A percentile compares a stretch with the other conserved stretches of the same genome.
phyloP scores from a whole-genome alignment of 1,140 invertebrate genomes.

The Bilobella aurantiaca region DNA sequence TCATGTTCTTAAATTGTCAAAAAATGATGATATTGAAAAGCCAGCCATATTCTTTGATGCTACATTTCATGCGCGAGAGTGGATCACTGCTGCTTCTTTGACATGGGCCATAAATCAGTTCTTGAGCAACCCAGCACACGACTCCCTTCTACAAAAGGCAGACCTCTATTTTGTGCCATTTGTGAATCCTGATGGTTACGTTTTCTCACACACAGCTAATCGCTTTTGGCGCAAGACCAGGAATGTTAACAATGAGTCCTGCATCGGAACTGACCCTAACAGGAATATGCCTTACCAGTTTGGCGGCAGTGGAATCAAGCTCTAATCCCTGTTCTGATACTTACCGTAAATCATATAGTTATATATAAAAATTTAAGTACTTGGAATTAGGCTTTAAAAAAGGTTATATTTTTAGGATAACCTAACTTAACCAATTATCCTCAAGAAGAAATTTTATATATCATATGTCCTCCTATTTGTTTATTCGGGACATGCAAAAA shows the following conservation, averaged over 20 bases:
- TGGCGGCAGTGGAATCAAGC: neutral
- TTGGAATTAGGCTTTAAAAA: neutral
- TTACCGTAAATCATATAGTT: neutral
- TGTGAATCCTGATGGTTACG: conserved; percentile 51
- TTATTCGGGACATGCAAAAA: too few relatives aligned
- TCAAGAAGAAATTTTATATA: too few relatives aligned
- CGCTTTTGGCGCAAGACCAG: conserved; percentile 32
- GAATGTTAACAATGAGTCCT: neutral
- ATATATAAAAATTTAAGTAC: neutral
- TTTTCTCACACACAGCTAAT: conserved; percentile 34
- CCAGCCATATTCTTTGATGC: neutral
- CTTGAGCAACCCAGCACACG: conserved; percentile 33
- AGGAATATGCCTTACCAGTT: neutral
- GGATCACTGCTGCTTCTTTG: conserved; percentile 63
- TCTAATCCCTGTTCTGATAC: neutral
- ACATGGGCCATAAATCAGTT: conserved; percentile 48
- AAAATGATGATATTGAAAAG: neutral
- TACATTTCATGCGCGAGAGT: conserved; percentile 49
- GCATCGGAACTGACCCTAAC: neutral
- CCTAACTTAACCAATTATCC: too few relatives aligned
- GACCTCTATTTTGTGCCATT: conserved; percentile 50
- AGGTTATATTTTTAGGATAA: neutral
- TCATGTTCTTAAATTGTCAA: neutral
- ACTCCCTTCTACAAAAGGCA: conserved; percentile 35
- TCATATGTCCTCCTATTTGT: too few relatives aligned